Evolutionary conservation across 1,140 invertebrate species (phyloP).

Genomic region (Temnothorax longispinosus): DNA sequence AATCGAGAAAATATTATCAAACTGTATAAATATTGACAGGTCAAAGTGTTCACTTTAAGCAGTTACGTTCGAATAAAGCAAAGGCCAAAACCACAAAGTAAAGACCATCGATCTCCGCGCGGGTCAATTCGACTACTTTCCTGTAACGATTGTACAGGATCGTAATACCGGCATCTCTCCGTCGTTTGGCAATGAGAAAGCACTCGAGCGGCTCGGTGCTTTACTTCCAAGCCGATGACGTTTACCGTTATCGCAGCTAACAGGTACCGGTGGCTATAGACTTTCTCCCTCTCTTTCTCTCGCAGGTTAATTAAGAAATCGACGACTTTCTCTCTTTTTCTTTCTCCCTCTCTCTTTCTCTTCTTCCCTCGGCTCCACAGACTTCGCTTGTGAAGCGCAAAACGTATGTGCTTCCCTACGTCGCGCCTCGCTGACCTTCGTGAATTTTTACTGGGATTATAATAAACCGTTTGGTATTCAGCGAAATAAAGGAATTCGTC

Average conservation of each 20-base stretch:
- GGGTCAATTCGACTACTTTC: constrained; percentile 29
- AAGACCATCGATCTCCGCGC: constrained; percentile 14
- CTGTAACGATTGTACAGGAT: constrained; percentile 18
- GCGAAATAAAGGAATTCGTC: not conserved
- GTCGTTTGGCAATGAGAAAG: constrained; percentile 49
- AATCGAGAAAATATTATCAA: not conserved
- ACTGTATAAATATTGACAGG: not conserved
- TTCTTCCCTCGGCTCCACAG: not conserved
- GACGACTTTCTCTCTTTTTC: constrained; percentile 40
- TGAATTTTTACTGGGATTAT: constrained; percentile 3
- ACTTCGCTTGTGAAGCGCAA: constrained; percentile 3
- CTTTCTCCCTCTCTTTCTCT: constrained; percentile 55
- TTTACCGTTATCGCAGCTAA: constrained; percentile 75
- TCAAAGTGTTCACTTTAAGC: not conserved
- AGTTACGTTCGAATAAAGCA: not conserved
- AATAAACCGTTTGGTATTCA: constrained; percentile 19
- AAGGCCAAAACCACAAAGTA: not conserved
- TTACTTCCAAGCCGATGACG: constrained; percentile 68
- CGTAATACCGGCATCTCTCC: constrained; percentile 16
- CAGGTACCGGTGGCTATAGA: constrained; percentile 66
- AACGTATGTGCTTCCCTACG: not conserved
- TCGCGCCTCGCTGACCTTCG: not conserved
- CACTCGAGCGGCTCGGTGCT: constrained; percentile 58
- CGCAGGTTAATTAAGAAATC: constrained; percentile 62
- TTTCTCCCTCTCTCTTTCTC: not conserved